Conservation (phyloP, 1,140 invertebrate species). For the Varroa destructor region DNA sequence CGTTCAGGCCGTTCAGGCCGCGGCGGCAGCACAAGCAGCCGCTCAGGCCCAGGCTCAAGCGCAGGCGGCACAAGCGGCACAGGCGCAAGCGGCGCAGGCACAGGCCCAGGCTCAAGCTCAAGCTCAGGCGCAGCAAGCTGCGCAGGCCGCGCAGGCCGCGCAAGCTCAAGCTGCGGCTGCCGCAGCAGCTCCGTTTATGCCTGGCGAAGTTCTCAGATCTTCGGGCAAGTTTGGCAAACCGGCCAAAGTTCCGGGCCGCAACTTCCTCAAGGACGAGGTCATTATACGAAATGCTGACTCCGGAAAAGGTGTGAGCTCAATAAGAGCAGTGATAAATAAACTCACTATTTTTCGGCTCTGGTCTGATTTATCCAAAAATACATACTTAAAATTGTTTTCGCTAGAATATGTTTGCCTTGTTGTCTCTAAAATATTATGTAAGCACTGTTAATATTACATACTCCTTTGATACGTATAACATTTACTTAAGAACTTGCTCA, state of each 20-base stretch:
- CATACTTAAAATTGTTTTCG: background rate
- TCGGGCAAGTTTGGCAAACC: conserved; percentile 74
- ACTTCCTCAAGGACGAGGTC: conserved; percentile 82
- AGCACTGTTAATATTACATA: no score
- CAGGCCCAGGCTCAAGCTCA: background rate
- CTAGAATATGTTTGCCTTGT: background rate
- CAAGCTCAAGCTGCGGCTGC: conserved; percentile 34
- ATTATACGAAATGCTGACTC: conserved; percentile 83
- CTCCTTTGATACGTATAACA: no score
- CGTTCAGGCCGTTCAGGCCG: no score
- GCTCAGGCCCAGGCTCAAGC: background rate
- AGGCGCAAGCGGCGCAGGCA: no score
- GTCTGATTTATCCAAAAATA: background rate
- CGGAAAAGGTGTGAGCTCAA: conserved; percentile 61
- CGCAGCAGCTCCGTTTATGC: conserved; percentile 48
- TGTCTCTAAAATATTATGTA: background rate
- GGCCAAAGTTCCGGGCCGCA: conserved; percentile 71
- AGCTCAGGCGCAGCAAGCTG: conserved; percentile 28
- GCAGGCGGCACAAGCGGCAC: conserved; percentile 39
- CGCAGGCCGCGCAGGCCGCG: conserved; percentile 18
- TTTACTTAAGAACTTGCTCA: no score
- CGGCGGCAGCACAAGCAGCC: no score
- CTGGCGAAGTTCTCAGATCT: conserved; percentile 67
- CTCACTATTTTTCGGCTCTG: background rate
- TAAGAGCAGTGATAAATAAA: no score